Base-by-base conservation (phyloP, 2,797 vertebrate genomes). In the Meda fulgida region DNA sequence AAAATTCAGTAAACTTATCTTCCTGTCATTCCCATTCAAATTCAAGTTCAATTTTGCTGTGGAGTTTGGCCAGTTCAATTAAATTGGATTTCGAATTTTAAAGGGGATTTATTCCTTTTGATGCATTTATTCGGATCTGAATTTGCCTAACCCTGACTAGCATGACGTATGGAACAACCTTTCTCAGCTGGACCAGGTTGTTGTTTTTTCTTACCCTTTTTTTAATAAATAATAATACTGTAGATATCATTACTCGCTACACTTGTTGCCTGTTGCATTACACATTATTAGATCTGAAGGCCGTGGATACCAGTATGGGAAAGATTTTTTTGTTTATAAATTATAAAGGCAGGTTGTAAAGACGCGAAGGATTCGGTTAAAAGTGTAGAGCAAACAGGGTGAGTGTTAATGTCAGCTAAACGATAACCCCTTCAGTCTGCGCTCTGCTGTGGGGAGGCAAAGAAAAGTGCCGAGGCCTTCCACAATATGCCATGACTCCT, bases 401-500 rank as follows among this genome's bases (percentile, higher is more conserved):
- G 78, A 85, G 88, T 80, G 83, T 88, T 89, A 77, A 67, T 89
- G 86, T 88, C 84, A 81, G 80, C 70, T 81, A 83, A 83, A 85
- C 71, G 88, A 89, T 88, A 89, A 89, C 86, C 90, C 88, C 88
- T 90, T 85, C 87, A 86, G 92, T 90, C 58, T 63, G 87, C 84
- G 31, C 82, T 90, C 92, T 92, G 89, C 92, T 93, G 88, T 87
- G 81, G 81, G 73, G 16, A 38, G 29, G 84, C 43, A 90, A 92
- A 90, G 93, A 93, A 94, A 91, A 81, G 85, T 85, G 51, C 26
- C 19, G 78, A 73, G 86, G 82, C 86, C 86, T 84, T 84, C 86
- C 83, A 88, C 87, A 89, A 89, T 93, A 93, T 92, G 92, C 92
- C 93, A 92, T 89, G 86, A 48, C 92, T 93, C 92, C 93, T 95